These are phyloP conservation scores for Drosophila lowei DNA, from an alignment of 1,140 invertebrate genomes.

Conservation along the genomic window DNA sequence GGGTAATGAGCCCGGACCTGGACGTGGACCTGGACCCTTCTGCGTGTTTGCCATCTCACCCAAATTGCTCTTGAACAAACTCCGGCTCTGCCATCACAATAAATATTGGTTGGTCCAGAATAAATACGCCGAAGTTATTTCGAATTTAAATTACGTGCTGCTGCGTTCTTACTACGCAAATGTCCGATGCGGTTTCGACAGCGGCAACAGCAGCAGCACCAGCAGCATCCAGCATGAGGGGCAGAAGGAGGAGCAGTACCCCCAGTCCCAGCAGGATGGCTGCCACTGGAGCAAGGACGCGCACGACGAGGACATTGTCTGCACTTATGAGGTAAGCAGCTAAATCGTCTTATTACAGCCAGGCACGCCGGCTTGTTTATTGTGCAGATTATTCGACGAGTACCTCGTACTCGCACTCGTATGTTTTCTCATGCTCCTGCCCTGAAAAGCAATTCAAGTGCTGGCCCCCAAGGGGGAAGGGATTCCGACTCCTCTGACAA, in stretches of 20 bases:
- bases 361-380: conserved; percentile 62
- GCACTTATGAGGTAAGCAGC: conserved; percentile 81
- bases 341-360: conserved; percentile 71
- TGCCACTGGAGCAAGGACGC: conserved; percentile 26
- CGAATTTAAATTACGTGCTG: conserved; percentile 82
- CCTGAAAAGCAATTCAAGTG: conserved; percentile 57
- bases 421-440: too few species aligned
- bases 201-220: conserved; percentile 32
- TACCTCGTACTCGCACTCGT: too few species aligned
- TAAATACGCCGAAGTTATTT: conserved; percentile 83
- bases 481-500: conserved; percentile 34
- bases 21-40: conserved; percentile 24
- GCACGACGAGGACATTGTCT: conserved; percentile 67
- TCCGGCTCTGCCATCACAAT: conserved; percentile 80
- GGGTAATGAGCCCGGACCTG: conserved; percentile 56
- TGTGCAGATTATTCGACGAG: conserved; percentile 73
- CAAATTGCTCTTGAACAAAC: conserved; percentile 82
- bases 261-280: conserved; percentile 18
- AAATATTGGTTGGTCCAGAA: conserved; percentile 83
- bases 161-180: conserved; percentile 72
- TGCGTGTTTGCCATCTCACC: conserved; percentile 79
- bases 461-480: not conserved
- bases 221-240: conserved; percentile 9
- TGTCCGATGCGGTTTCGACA: conserved; percentile 58
- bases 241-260: conserved; percentile 11